Conservation (phyloP, 2,113 vertebrate species). For the Monopterus albus region DNA sequence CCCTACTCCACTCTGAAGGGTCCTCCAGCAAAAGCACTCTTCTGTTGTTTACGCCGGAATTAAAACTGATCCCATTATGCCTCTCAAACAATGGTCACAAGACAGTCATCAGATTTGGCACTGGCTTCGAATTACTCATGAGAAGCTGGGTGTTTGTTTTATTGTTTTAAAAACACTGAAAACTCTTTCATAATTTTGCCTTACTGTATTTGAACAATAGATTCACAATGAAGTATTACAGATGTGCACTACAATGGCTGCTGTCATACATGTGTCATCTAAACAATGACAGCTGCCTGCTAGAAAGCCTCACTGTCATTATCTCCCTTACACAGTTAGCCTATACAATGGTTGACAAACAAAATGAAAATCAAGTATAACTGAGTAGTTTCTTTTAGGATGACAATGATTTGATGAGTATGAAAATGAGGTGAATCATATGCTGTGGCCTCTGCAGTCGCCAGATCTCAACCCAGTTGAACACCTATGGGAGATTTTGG, state of each 20-base stretch:
- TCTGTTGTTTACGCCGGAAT: slow-evolving; percentile 35
- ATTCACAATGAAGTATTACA: neutral
- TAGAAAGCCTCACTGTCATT: too few species aligned
- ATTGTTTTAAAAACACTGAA: slow-evolving; percentile 10
- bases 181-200: slow-evolving; percentile 1
- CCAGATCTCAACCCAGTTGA: too few species aligned
- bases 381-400: too few species aligned
- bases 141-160: neutral
- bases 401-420: too few species aligned
- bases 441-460: too few species aligned
- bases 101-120: slow-evolving; percentile 17
- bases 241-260: neutral
- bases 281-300: neutral
- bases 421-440: too few species aligned
- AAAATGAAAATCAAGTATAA: too few species aligned
- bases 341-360: too few species aligned
- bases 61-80: slow-evolving; percentile 39
- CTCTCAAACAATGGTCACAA: slow-evolving; percentile 10
- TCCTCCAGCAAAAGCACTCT: slow-evolving; percentile 47
- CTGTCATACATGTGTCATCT: neutral
- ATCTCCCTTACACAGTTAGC: too few species aligned
- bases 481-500: too few species aligned
- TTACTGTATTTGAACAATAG: slow-evolving; percentile 23
- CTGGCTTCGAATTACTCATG: neutral
- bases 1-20: slow-evolving; percentile 46